These are phyloP conservation scores for Drosophila aldrichi DNA, from an alignment of 2,888 invertebrate genomes.

Conservation along the genomic window DNA sequence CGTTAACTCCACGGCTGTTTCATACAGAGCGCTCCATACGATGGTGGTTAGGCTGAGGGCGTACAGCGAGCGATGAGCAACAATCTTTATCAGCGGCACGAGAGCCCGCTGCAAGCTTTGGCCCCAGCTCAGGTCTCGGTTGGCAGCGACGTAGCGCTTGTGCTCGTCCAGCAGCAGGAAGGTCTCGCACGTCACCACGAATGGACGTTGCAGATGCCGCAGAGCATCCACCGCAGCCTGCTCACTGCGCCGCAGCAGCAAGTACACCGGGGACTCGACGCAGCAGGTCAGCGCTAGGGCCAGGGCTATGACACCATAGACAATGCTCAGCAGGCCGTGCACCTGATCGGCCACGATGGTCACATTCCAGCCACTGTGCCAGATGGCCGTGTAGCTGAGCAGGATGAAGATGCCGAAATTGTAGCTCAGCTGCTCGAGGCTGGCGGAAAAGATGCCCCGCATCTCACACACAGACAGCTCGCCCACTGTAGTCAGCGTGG, in stretches of 20 bases:
- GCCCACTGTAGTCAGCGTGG: constrained; percentile 75
- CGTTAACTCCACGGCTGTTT: constrained; percentile 37
- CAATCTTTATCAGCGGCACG: constrained; percentile 72
- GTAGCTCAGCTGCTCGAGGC: constrained; percentile 70
- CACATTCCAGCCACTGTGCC: constrained; percentile 54
- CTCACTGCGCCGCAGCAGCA: constrained; percentile 69
- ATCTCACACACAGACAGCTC: constrained; percentile 67
- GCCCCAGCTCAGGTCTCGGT: constrained; percentile 42
- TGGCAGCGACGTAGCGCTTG: constrained; percentile 74
- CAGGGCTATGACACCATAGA: constrained; percentile 63
- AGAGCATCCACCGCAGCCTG: constrained; percentile 70
- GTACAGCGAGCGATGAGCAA: constrained; percentile 66
- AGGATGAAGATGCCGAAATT: constrained; percentile 76
- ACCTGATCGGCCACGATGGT: constrained; percentile 61
- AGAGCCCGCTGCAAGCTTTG: constrained; percentile 48
- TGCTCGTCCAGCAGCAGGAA: constrained; percentile 75
- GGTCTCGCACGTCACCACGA: constrained; percentile 68
- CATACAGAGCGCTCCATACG: constrained; percentile 57
- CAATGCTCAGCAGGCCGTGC: constrained; percentile 71
- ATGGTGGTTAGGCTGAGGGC: constrained; percentile 65
- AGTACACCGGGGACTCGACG: constrained; percentile 79
- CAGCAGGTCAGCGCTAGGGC: constrained; percentile 52
- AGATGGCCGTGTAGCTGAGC: constrained; percentile 60
- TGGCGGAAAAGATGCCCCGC: constrained; percentile 73
- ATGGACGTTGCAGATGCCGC: constrained; percentile 73